phyloP scores from a whole-genome alignment of 1,140 invertebrate species.

The Calycopis cecrops region DNA sequence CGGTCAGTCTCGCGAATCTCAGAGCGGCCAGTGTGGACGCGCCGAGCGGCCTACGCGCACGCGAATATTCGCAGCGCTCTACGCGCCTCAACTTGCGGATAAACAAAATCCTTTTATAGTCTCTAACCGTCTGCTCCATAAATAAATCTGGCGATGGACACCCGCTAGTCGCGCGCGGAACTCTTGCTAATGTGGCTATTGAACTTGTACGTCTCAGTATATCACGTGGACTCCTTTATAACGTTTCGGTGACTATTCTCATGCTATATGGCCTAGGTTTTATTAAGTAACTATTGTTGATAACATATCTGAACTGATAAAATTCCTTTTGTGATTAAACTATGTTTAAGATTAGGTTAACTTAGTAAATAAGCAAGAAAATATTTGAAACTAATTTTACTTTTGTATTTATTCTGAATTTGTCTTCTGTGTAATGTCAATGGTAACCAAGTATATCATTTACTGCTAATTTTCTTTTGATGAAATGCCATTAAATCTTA shows the following conservation, averaged over 20 bases:
- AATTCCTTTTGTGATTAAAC: no score
- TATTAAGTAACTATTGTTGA: no score
- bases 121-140: conserved; percentile 37
- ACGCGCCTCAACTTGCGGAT: conserved; percentile 29
- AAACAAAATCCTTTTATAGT: conserved; percentile 45
- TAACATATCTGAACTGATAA: no score
- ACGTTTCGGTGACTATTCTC: no score
- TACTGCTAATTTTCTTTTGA: conserved; percentile 7
- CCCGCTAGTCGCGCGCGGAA: conserved; percentile 13
- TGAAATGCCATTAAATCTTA: conserved; percentile 4
- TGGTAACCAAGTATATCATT: neutral
- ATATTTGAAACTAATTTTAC: neutral
- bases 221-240: conserved; percentile 4
- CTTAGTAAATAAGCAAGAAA: no score
- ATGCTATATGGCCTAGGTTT: no score
- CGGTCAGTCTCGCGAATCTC: conserved; percentile 28
- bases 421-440: neutral
- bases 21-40: conserved; percentile 50
- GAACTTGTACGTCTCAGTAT: conserved; percentile 10
- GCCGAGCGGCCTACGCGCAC: conserved; percentile 57
- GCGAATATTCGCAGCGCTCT: conserved; percentile 39
- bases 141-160: conserved; percentile 37
- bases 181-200: conserved; percentile 7
- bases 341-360: no score
- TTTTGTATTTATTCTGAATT: neutral